Evolutionary conservation across 2,888 invertebrate species (phyloP).

Genomic region (Lasioglossum villosulum): DNA sequence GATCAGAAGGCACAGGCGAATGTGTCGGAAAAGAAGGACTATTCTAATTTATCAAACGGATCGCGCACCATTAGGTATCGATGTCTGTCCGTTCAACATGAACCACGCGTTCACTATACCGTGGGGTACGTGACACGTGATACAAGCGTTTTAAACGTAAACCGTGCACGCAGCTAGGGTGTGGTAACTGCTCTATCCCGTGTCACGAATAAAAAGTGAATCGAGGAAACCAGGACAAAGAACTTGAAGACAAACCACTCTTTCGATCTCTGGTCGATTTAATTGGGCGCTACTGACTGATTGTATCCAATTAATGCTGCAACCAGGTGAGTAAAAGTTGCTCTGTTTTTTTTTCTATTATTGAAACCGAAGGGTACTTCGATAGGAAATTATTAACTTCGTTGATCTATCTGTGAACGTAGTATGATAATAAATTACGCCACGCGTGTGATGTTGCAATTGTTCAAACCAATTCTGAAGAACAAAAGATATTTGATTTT

Average conservation of each 20-base stretch:
- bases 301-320: not conserved
- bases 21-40: conserved; percentile 1
- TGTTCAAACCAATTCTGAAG: not conserved
- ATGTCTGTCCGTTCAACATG: conserved; percentile 30
- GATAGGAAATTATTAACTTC: not conserved
- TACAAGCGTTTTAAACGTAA: conserved; percentile 63
- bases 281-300: not conserved
- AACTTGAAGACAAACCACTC: too few species aligned
- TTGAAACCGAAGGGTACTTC: not conserved
- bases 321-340: conserved; percentile 4
- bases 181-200: conserved; percentile 71
- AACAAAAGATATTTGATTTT: too few species aligned
- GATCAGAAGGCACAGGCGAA: not conserved
- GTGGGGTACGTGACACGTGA: conserved; percentile 75
- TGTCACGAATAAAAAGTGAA: conserved; percentile 69
- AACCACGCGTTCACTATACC: conserved; percentile 56
- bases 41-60: conserved; percentile 46
- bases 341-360: not conserved
- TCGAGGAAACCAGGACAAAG: not conserved
- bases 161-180: conserved; percentile 69
- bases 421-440: too few species aligned
- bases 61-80: conserved; percentile 39
- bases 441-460: not conserved
- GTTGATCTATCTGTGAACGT: too few species aligned
- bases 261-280: not conserved